Conservation (phyloP, 2,888 invertebrate genomes). For the Choristoneura rosaceana region DNA sequence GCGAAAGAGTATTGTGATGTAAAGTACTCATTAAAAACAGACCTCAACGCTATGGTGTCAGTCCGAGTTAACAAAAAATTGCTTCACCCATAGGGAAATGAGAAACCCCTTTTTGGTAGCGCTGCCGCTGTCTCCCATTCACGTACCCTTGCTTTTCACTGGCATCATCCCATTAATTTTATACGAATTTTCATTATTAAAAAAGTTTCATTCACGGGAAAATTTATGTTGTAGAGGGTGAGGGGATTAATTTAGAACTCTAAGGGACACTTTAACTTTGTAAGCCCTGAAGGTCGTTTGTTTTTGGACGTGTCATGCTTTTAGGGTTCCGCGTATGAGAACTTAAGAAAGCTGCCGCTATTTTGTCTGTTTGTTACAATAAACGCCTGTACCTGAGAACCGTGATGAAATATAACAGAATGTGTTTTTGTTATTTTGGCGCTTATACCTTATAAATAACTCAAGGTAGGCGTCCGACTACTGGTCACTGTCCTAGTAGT, state of each 20-base stretch:
- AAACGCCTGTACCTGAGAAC: too few relatives aligned
- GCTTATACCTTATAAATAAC: too few relatives aligned
- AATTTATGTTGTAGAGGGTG: conserved; percentile 30
- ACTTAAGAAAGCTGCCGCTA: too few relatives aligned
- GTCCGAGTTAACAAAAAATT: neutral
- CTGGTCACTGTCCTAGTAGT: too few relatives aligned
- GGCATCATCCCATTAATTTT: conserved; percentile 26
- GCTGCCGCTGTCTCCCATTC: conserved; percentile 4
- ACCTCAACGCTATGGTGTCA: too few relatives aligned
- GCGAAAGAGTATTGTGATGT: neutral
- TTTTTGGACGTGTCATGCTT: conserved; percentile 16
- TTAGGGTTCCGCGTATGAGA: neutral
- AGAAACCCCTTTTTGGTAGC: neutral
- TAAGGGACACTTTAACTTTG: conserved; percentile 34
- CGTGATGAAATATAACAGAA: too few relatives aligned
- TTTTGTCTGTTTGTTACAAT: too few relatives aligned
- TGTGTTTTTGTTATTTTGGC: too few relatives aligned
- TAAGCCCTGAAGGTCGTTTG: conserved; percentile 27
- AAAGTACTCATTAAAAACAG: neutral
- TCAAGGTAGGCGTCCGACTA: too few relatives aligned
- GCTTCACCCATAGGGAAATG: neutral
- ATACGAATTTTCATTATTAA: conserved; percentile 37
- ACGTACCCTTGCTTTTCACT: conserved; percentile 13
- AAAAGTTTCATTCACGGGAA: conserved; percentile 34
- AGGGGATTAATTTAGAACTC: conserved; percentile 31